Evolutionary conservation across 2,888 invertebrate genomes (phyloP).

Genomic region (Elmis aenea): DNA sequence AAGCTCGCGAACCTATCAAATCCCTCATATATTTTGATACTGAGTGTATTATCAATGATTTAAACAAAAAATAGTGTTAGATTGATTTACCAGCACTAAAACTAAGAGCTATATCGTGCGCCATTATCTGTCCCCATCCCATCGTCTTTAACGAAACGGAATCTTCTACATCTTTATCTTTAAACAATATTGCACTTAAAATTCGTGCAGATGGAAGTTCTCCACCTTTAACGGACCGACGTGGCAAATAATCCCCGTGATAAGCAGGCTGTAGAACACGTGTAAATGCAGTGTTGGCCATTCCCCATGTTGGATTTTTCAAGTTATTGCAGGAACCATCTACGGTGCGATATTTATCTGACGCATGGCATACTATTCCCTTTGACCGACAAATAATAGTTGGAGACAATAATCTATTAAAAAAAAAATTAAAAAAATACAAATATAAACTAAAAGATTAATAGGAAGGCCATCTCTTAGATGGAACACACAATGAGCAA

Average conservation of each 20-base stretch:
- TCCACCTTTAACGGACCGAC: slow-evolving; percentile 48
- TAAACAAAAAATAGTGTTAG: too few species aligned
- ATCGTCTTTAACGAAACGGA: slow-evolving; percentile 58
- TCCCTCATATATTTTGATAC: too few species aligned
- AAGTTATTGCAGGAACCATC: slow-evolving; percentile 77
- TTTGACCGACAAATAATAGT: too few species aligned
- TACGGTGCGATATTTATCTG: slow-evolving; percentile 55
- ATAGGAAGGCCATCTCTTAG: too few species aligned
- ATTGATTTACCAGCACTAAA: too few species aligned
- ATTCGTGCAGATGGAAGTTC: slow-evolving; percentile 56
- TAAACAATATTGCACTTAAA: slow-evolving; percentile 57
- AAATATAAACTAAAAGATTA: too few species aligned
- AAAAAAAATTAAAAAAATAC: too few species aligned
- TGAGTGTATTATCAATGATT: too few species aligned
- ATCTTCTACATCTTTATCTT: slow-evolving; percentile 49
- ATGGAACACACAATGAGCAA: too few species aligned
- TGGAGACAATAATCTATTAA: too few species aligned
- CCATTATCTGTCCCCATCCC: slow-evolving; percentile 69
- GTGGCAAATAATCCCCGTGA: slow-evolving; percentile 56
- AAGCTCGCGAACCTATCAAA: too few species aligned
- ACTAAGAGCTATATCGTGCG: slow-evolving; percentile 56
- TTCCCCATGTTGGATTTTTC: slow-evolving; percentile 62
- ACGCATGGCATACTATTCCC: slow-evolving; percentile 48
- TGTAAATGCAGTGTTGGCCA: slow-evolving; percentile 54
- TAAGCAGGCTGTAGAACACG: slow-evolving; percentile 57